A percentile compares a stretch with the other conserved stretches of the same genome.
Conservation (phyloP, 2,113 vertebrate species). For the Actenoides hombroni region DNA sequence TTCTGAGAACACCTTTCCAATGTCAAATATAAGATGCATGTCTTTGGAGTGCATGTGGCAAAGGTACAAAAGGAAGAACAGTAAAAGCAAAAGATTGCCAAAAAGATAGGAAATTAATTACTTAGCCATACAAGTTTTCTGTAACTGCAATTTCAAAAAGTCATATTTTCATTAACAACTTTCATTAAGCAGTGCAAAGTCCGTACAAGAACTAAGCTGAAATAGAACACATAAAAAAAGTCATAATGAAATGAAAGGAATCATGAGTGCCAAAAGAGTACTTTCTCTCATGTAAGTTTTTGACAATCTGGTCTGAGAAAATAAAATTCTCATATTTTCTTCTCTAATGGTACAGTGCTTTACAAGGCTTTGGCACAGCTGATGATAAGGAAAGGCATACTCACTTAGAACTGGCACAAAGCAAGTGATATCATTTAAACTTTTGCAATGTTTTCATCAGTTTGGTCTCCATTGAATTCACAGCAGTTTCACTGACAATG, state of each 20-base stretch:
- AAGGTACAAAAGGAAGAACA: background rate
- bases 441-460: background rate
- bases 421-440: background rate
- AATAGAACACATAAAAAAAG: background rate
- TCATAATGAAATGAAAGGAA: background rate
- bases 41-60: background rate
- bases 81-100: constrained; percentile 5
- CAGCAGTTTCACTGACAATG: background rate
- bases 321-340: background rate
- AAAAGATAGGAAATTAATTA: constrained; percentile 38
- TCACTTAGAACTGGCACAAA: background rate
- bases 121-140: background rate
- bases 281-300: background rate
- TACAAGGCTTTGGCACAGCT: background rate
- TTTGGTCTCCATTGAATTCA: background rate
- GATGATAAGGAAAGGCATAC: background rate
- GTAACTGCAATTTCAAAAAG: constrained; percentile 13
- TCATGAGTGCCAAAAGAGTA: background rate
- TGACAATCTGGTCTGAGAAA: background rate
- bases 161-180: constrained; percentile 11
- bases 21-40: background rate
- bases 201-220: background rate
- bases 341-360: background rate
- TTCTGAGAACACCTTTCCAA: background rate
- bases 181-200: background rate